Base-by-base conservation (phyloP, 2,113 vertebrate genomes). In the Stercorarius parasiticus region DNA sequence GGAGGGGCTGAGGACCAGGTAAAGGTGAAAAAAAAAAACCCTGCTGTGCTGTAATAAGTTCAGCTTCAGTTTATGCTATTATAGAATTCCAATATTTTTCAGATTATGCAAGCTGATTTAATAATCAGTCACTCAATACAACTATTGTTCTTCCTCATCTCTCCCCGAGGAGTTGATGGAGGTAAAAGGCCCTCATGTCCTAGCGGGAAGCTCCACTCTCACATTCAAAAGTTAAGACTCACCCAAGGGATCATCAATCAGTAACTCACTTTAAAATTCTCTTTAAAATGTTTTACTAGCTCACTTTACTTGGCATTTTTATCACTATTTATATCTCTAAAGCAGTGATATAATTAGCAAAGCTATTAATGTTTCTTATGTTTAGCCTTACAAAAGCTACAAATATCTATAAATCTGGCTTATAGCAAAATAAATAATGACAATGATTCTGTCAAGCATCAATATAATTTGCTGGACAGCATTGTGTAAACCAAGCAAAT, bases 281-380 rank as follows among this genome's bases (percentile, higher is more conserved):
- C 97, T 95, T 97, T 93, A 97, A 97, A 97, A 96, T 97, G 90
- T 96, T 98, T 98, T 98, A 98, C 93, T 97, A 93, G 94, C 96
- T 98, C 89, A 96, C 87, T 97, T 98, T 97, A 93, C 96, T 97
- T 97, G 97, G 93, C 97, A 96, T 96, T 98, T 98, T 98, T 97
- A 98, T 97, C 95, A 32, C 95, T 97, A 96, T 97, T 96, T 98
- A 53, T 97, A 97, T 97, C 95, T 96, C 86, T 97, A 97, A 97
- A 98, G 92, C 94, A 97, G 95, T 96, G 94, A 97, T 97, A 97
- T 98, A 98, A 98, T 98, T 98, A 98, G 97, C 95, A 96, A 98
- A 97, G 97, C 96, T 97, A 96, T 97, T 97, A 98, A 98, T 98
- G 96, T 98, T 98, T 98, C 98, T 97, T 97, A 97, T 95, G 88